Conservation (phyloP, 2,797 vertebrate genomes). For the Fistularia commersonii region DNA sequence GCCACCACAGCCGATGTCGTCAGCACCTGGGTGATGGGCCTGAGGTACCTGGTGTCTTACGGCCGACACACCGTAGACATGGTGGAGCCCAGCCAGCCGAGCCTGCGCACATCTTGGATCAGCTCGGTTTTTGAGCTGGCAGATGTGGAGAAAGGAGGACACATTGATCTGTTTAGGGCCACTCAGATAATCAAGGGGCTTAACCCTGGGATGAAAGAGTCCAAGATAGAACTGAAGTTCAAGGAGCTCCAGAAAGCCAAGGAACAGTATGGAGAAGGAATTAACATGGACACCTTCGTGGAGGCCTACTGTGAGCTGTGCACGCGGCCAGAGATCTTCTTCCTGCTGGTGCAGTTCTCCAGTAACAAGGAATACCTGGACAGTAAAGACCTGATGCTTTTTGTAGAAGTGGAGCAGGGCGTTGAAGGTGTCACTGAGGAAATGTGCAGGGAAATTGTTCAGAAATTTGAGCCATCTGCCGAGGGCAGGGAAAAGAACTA, state of each 20-base stretch:
- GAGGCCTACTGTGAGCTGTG: constrained; percentile 90
- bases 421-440: constrained; percentile 87
- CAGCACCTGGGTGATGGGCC: constrained; percentile 92
- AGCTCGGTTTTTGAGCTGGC: constrained; percentile 85
- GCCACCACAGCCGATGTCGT: constrained; percentile 87
- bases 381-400: constrained; percentile 88
- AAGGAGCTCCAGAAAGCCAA: constrained; percentile 89
- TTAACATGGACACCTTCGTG: constrained; percentile 84
- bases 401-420: constrained; percentile 90
- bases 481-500: constrained; percentile 84
- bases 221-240: constrained; percentile 88
- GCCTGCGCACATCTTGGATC: constrained; percentile 89
- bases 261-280: constrained; percentile 76
- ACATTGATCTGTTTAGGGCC: constrained; percentile 82
- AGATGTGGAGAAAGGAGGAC: constrained; percentile 80
- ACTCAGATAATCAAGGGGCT: constrained; percentile 89
- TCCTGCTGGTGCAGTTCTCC: constrained; percentile 90
- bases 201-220: constrained; percentile 89
- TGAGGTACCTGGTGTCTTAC: constrained; percentile 89
- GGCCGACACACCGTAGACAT: constrained; percentile 84
- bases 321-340: constrained; percentile 91
- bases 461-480: constrained; percentile 86
- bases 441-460: constrained; percentile 83
- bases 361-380: constrained; percentile 93
- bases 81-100: constrained; percentile 78